Evolutionary conservation across 2,113 vertebrate species (phyloP), one percentile per base, ranked within the genome.

Genomic region (Camelus bactrianus): DNA sequence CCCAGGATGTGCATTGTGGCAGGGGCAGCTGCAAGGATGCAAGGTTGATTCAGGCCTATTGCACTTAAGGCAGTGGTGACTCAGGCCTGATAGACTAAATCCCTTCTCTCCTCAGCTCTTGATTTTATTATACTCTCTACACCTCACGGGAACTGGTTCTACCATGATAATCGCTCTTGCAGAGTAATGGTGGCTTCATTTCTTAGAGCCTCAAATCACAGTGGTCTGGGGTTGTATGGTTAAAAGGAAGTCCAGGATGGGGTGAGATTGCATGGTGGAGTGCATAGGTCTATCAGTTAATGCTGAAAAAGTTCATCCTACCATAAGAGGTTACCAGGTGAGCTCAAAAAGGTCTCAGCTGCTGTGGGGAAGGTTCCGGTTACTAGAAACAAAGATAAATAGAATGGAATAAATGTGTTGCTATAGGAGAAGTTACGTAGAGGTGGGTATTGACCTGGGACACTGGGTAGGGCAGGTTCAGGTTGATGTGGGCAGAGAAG

Each of bases 341-440:
- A 3, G 20, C 48, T 93, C n/a, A 72, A 64, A 13, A 52, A 89
- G 5, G 35, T 89, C 77, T 91, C 30, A 91, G 64, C 4, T 60
- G 22, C 28, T 77, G 30, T 42, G 1, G 19, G 22, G 35, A 91
- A 93, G 60, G 32, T n/a, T 64, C 9, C 7, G 65, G 8, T 77
- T 86, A 79, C 6, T 56, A 83, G 52, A 94, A 97, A 88, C 60
- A 75, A 90, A 81, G 82, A 46, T 50, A 89, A 80, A 0, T 64
- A 65, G 50, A 62, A 17, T 65, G 38, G 28, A 93, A 84, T 93
- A 84, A 60, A 80, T 94, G 26, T 75, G 26, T 94, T 5, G 15
- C 20, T 82, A 46, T 4, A 73, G 84, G 19, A 22, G 6, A 69
- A 73, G 42, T 24, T 35, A 35, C 22, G 10, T 62, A 26, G 48